phyloP scores from a whole-genome alignment of 2,888 invertebrate species.

The Ommatoiulus sabulosus region DNA sequence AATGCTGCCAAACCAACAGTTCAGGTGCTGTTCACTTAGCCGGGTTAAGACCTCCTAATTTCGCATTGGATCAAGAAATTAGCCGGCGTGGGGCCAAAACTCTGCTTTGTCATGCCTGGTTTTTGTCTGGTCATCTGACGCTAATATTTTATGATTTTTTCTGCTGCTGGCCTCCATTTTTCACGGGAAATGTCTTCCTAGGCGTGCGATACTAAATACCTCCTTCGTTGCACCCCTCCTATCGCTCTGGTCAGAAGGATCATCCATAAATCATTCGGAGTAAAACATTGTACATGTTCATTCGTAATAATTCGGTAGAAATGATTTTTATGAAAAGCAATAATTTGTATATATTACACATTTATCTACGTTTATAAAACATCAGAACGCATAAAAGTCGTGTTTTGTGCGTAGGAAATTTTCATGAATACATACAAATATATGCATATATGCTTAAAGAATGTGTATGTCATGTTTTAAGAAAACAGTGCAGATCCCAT shows the following conservation, averaged over 20 bases:
- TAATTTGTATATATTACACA: no score
- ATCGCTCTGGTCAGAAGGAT: neutral
- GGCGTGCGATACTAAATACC: conserved; percentile 4
- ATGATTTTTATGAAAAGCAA: no score
- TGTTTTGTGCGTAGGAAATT: no score
- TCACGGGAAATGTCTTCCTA: neutral
- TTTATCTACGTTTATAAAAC: no score
- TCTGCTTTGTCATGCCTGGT: conserved; percentile 27
- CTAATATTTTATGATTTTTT: conserved; percentile 25
- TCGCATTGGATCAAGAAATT: neutral
- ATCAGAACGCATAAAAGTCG: no score
- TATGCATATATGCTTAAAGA: no score
- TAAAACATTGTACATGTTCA: no score
- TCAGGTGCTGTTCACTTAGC: conserved; percentile 14
- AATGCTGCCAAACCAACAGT: neutral
- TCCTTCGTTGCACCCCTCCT: neutral
- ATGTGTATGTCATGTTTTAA: no score
- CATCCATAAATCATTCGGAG: neutral
- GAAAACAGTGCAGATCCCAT: no score
- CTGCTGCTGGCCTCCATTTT: neutral
- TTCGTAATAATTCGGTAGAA: no score
- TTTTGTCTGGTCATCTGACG: conserved; percentile 16
- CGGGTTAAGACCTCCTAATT: conserved; percentile 28
- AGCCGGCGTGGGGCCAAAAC: neutral
- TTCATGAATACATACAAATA: no score